A percentile compares a stretch with the other conserved stretches of the same genome.
Conservation (phyloP, 2,113 vertebrate genomes). For the Eidolon helvum region DNA sequence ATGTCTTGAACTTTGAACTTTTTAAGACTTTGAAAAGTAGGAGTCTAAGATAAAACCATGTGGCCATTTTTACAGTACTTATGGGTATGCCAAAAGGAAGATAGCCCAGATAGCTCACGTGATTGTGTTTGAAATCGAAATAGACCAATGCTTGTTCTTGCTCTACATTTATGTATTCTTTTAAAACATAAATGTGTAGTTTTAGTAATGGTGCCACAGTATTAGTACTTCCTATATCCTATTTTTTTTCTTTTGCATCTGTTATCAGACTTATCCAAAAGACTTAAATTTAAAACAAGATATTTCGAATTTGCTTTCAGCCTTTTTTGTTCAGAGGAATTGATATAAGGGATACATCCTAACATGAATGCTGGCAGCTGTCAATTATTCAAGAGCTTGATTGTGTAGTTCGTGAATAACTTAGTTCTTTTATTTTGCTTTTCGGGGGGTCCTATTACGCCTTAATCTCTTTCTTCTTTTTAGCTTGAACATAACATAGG, state of each 20-base stretch:
- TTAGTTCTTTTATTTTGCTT: neutral
- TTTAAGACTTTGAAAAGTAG: neutral
- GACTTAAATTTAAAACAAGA: neutral
- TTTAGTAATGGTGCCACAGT: neutral
- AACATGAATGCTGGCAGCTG: neutral
- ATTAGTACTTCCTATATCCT: neutral
- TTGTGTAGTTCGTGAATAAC: neutral
- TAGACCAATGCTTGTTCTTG: neutral
- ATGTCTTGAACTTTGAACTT: constrained; percentile 17
- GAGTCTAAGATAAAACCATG: neutral
- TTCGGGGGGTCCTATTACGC: neutral
- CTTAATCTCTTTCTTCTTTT: neutral
- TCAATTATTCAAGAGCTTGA: neutral
- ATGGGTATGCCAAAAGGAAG: neutral
- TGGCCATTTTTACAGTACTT: neutral
- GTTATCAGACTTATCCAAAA: constrained; percentile 12
- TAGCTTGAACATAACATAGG: neutral
- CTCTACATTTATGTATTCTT: neutral
- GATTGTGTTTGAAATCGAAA: neutral
- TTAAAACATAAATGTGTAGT: neutral
- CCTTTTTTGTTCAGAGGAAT: neutral
- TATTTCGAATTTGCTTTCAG: constrained; percentile 29
- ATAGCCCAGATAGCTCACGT: neutral
- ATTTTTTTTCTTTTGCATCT: neutral
- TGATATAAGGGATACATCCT: neutral